Base-by-base conservation (phyloP, 2,888 invertebrate species). In the Phengaris alcon region DNA sequence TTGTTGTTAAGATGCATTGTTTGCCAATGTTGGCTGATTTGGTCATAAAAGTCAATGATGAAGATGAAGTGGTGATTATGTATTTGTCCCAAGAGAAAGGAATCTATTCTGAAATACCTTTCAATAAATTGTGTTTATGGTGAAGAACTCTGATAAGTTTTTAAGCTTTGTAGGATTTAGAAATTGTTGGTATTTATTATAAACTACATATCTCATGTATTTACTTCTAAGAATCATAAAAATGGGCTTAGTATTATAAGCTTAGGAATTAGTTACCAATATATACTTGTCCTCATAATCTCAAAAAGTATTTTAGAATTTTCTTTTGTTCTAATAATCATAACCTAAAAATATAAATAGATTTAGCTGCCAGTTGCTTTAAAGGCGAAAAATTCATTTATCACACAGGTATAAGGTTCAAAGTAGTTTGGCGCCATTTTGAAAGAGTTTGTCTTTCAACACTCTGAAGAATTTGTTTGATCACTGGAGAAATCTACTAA, bases 361-460 rank as follows among this genome's bases (percentile, higher is more conserved):
- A 3, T 68, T 68, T 15, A 22, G n/a, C 12, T n/a, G 48, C 9
- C 46, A n/a, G 8, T 9, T 9, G 8, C n/a, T 48, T 22, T 0
- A 9, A 15, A 59, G n/a, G 69, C 8, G 9, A 69, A 15, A 48
- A 48, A 12, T n/a, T 13, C 7, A 15, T 69, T 69, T 69, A 69
- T 69, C 15, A 2, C 48, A 9, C 3, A 15, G 3, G 15, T 9
- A 0, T 69, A 48, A 48, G 15, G 69, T 69, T 69, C n/a, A 15
- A 9, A 69, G 10, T 69, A 7, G 46, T 48, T 4, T 46, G 69
- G 69, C 69, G 69, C 69, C 69, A 69, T 48, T 13, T 69, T 48
- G 48, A 69, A 22, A 48, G 48, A 69, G 69, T 69, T 22, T 48
- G 69, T 69, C 48, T 15, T n/a, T 69, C 69, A 69, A 69, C 69